phyloP scores from a whole-genome alignment of 1,140 invertebrate species.

The Phymastichus coffea region DNA sequence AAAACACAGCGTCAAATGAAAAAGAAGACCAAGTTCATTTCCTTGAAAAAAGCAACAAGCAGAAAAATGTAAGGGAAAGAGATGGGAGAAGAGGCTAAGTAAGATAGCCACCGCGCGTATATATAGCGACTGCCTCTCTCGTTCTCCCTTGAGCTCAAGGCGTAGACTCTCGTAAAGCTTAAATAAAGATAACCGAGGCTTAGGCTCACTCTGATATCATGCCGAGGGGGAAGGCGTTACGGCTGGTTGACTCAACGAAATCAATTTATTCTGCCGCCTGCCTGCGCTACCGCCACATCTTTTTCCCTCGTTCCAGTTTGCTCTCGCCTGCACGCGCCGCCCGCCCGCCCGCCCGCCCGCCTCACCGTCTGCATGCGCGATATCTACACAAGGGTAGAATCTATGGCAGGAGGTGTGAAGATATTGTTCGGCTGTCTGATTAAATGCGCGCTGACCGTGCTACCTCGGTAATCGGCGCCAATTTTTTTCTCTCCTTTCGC shows the following conservation, averaged over 20 bases:
- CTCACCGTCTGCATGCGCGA: neutral
- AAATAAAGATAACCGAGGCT: slow-evolving; percentile 57
- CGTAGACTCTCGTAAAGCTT: slow-evolving; percentile 53
- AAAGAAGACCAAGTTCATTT: neutral
- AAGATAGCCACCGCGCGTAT: neutral
- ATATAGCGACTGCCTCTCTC: neutral
- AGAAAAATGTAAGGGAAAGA: neutral
- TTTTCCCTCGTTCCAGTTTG: slow-evolving; percentile 12
- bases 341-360: neutral
- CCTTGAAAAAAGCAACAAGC: slow-evolving; percentile 13
- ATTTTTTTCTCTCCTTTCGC: no score
- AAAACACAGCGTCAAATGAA: slow-evolving; percentile 17
- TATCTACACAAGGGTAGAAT: neutral
- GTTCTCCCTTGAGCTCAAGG: neutral
- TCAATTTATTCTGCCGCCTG: slow-evolving; percentile 55
- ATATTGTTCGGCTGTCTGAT: slow-evolving; percentile 30
- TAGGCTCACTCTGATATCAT: slow-evolving; percentile 51
- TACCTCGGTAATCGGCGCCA: no score
- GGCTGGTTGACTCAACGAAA: slow-evolving; percentile 56
- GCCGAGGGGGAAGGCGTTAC: slow-evolving; percentile 51
- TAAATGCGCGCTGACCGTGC: no score
- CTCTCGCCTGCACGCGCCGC: neutral
- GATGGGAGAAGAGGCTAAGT: neutral
- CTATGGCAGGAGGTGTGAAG: no score
- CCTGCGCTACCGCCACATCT: no score